Conservation (phyloP, 2,888 invertebrate species). For the Tryphoninae sp. region DNA sequence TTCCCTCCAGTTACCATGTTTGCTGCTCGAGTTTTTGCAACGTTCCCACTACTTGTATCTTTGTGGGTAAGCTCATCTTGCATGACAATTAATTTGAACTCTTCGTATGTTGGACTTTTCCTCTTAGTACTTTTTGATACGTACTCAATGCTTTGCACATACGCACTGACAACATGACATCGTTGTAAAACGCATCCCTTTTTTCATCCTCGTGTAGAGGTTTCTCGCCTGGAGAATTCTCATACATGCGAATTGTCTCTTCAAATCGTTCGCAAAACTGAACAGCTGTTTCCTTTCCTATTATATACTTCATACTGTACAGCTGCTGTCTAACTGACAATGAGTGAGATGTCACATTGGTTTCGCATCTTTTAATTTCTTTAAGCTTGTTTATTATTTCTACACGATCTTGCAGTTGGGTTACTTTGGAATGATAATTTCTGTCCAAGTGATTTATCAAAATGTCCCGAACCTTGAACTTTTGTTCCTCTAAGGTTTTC, state of each 20-base stretch:
- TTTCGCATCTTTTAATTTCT: too few species aligned
- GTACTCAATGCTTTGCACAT: constrained; percentile 44
- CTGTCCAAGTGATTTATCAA: too few species aligned
- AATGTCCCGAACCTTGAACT: too few species aligned
- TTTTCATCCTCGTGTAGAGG: constrained; percentile 53
- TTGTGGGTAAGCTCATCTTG: constrained; percentile 23
- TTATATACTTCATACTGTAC: too few species aligned
- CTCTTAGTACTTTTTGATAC: constrained; percentile 30
- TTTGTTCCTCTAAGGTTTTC: too few species aligned
- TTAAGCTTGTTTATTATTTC: too few species aligned
- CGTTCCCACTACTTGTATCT: constrained; percentile 5
- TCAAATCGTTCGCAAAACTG: constrained; percentile 62
- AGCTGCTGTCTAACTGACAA: too few species aligned
- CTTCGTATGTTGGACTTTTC: constrained; percentile 37
- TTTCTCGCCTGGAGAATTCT: constrained; percentile 32
- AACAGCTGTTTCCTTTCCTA: constrained; percentile 27
- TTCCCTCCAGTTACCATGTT: constrained; percentile 12
- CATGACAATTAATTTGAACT: constrained; percentile 42
- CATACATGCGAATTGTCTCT: constrained; percentile 58
- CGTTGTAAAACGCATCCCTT: constrained; percentile 53
- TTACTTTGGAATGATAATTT: too few species aligned
- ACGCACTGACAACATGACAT: constrained; percentile 34
- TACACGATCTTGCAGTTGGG: too few species aligned
- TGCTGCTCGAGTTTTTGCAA: constrained; percentile 16
- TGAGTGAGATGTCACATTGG: too few species aligned